These are phyloP conservation scores for Cydia splendana DNA, from an alignment of 1,140 invertebrate species.

Conservation along the genomic window DNA sequence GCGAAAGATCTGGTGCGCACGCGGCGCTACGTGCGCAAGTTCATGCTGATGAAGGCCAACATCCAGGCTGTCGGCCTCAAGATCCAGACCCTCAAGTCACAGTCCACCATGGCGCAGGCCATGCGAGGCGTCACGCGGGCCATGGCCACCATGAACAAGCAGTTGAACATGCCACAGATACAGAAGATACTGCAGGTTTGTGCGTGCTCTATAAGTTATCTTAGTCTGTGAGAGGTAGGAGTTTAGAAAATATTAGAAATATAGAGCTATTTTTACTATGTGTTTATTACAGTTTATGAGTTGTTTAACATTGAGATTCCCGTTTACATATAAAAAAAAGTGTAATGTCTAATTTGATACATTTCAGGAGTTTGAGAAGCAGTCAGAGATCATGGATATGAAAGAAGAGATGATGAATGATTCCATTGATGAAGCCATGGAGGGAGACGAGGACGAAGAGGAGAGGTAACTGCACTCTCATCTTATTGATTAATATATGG, in stretches of 20 bases:
- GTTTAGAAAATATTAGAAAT: too few relatives aligned
- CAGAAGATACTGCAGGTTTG: slow-evolving; percentile 99
- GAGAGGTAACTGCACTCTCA: slow-evolving; percentile 85
- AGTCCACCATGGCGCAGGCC: slow-evolving; percentile 99
- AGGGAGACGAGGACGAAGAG: slow-evolving; percentile 98
- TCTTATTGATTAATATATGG: too few relatives aligned
- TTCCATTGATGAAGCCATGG: slow-evolving; percentile 99
- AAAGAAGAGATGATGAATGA: slow-evolving; percentile 99
- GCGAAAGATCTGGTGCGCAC: slow-evolving; percentile 99
- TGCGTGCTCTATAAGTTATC: too few relatives aligned
- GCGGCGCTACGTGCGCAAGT: slow-evolving; percentile 97
- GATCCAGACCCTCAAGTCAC: slow-evolving; percentile 98
- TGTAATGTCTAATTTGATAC: too few relatives aligned
- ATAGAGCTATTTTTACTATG: too few relatives aligned
- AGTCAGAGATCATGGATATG: slow-evolving; percentile 99
- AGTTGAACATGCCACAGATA: slow-evolving; percentile 99
- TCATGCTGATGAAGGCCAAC: slow-evolving; percentile 99
- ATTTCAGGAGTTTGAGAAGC: slow-evolving; percentile 98
- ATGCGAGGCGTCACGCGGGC: slow-evolving; percentile 99
- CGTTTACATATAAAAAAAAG: too few relatives aligned
- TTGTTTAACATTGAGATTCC: too few relatives aligned
- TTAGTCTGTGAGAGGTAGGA: too few relatives aligned
- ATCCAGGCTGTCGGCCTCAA: slow-evolving; percentile 99
- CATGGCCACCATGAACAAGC: slow-evolving; percentile 99
- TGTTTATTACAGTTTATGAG: too few relatives aligned